phyloP scores from a whole-genome alignment of 2,797 vertebrate species.

The Brachymystax lenok region DNA sequence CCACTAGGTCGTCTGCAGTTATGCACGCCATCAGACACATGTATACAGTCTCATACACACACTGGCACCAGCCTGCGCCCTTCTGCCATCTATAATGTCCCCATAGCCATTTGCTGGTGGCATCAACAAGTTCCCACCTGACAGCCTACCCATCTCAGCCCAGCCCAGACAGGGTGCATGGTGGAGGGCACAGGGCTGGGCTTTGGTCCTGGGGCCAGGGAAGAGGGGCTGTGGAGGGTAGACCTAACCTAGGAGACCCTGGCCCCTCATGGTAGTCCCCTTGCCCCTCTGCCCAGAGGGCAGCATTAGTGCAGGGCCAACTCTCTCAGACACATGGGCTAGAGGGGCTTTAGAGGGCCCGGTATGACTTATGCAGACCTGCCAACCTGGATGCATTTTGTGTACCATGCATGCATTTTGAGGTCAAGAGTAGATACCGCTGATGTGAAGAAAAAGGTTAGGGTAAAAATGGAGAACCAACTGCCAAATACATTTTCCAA shows the following conservation, averaged over 20 bases:
- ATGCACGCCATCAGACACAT: background rate
- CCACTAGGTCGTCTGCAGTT: too few species aligned
- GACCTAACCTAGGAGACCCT: background rate
- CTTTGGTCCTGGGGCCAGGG: background rate
- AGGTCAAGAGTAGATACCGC: too few species aligned
- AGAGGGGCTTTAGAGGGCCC: background rate
- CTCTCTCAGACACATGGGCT: background rate
- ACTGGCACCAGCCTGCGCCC: background rate
- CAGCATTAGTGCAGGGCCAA: background rate
- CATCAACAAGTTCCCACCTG: constrained; percentile 6
- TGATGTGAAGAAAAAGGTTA: too few species aligned
- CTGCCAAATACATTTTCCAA: too few species aligned
- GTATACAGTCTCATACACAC: background rate
- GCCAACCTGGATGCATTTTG: too few species aligned
- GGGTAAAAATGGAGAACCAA: too few species aligned
- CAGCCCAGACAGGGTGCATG: too few species aligned
- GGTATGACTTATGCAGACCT: background rate
- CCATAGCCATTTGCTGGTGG: constrained; percentile 6
- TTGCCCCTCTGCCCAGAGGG: background rate
- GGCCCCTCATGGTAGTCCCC: background rate
- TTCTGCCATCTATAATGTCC: constrained; percentile 5
- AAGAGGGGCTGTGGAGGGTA: background rate
- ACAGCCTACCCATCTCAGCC: background rate
- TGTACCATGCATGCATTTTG: too few species aligned
- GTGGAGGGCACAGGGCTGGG: background rate